These are phyloP conservation scores for Drosophila histrio DNA, from an alignment of 2,888 invertebrate species.

Conservation along the genomic window DNA sequence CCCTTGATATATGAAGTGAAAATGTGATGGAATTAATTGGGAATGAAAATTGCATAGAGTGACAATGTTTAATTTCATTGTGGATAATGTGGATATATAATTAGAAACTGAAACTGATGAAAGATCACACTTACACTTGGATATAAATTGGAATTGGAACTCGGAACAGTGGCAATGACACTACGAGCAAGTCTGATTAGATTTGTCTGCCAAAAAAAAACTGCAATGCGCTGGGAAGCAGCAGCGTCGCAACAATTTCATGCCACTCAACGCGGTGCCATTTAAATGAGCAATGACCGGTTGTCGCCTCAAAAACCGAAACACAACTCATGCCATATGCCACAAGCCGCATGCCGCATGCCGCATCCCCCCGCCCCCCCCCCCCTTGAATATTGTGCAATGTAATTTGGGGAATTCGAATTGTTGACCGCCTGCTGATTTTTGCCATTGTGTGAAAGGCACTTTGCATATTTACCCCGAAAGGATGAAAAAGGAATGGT, in stretches of 20 bases:
- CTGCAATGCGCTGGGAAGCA: constrained; percentile 18
- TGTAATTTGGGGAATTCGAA: constrained; percentile 36
- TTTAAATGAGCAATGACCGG: constrained; percentile 38
- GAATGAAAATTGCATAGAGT: no score
- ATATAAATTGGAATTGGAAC: not conserved
- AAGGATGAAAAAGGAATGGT: not conserved
- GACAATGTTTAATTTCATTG: no score
- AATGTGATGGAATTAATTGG: no score
- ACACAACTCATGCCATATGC: constrained; percentile 22
- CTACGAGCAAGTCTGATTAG: not conserved
- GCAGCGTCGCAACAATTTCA: not conserved
- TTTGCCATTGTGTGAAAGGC: constrained; percentile 39
- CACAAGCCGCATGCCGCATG: constrained; percentile 2
- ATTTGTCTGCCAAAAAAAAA: constrained; percentile 6
- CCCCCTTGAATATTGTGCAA: not conserved
- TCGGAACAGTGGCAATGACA: not conserved
- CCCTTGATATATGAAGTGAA: no score
- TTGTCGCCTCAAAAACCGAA: not conserved
- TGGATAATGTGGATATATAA: no score
- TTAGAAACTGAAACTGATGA: no score
- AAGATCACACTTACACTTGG: no score
- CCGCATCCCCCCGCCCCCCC: not conserved
- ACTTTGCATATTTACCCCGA: constrained; percentile 26
- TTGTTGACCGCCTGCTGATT: constrained; percentile 51
- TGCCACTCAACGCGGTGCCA: constrained; percentile 8